Conservation (phyloP, 2,113 vertebrate genomes). For the Stercorarius parasiticus region DNA sequence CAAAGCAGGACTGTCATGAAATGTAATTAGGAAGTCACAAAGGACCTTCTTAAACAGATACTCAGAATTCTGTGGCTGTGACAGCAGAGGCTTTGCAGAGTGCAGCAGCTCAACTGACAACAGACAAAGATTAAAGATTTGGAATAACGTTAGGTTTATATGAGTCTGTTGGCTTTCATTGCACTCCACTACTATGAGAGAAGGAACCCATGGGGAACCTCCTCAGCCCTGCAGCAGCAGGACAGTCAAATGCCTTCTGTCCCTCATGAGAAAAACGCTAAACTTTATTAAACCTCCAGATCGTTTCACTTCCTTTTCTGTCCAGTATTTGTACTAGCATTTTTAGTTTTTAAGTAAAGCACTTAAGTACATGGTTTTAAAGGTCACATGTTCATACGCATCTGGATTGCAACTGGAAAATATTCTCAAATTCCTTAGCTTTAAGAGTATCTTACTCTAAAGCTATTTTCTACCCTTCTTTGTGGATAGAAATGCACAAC, state of each 20-base stretch:
- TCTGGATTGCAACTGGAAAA: not conserved
- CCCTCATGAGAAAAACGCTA: not conserved
- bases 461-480: not conserved
- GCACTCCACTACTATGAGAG: not conserved
- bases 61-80: not conserved
- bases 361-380: not conserved
- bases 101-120: not conserved
- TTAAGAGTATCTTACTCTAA: not conserved
- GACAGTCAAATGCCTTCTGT: not conserved
- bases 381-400: not conserved
- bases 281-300: not conserved
- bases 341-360: not conserved
- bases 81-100: not conserved
- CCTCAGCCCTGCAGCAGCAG: not conserved
- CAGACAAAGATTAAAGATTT: not conserved
- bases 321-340: not conserved
- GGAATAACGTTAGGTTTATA: not conserved
- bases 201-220: not conserved
- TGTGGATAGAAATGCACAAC: not conserved
- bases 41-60: constrained; percentile 25
- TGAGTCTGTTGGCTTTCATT: not conserved
- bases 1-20: constrained; percentile 27
- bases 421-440: not conserved
- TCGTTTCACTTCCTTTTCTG: not conserved
- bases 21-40: constrained; percentile 30